Conservation (phyloP, 2,888 invertebrate genomes). For the Drosophila siamana region DNA sequence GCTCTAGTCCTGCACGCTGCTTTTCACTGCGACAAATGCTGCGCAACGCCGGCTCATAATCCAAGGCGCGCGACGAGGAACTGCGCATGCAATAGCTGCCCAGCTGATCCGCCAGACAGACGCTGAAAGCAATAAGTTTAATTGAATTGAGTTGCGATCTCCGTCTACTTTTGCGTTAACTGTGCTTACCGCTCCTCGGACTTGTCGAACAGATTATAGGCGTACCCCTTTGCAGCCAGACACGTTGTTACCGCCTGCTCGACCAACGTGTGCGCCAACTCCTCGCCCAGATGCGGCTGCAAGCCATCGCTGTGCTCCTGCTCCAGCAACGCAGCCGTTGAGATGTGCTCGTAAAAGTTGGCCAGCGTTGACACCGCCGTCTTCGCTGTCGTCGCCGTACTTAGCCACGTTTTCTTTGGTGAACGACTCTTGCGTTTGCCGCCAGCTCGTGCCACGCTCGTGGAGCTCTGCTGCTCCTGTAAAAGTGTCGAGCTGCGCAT, state of each 20-base stretch:
- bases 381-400: constrained; percentile 57
- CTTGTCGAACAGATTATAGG: constrained; percentile 83
- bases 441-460: constrained; percentile 10
- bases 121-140: constrained; percentile 83
- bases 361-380: constrained; percentile 85
- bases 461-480: constrained; percentile 12
- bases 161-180: not conserved
- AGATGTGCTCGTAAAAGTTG: constrained; percentile 84
- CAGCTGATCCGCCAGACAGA: constrained; percentile 86
- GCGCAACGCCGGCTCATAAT: constrained; percentile 90
- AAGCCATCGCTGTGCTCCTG: constrained; percentile 73
- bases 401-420: constrained; percentile 82
- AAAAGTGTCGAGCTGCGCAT: constrained; percentile 60
- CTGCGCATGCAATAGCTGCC: constrained; percentile 86
- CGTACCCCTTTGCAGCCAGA: constrained; percentile 73
- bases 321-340: constrained; percentile 82
- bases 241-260: constrained; percentile 80
- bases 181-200: constrained; percentile 70
- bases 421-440: constrained; percentile 77
- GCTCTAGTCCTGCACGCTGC: constrained; percentile 86
- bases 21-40: constrained; percentile 90
- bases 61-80: constrained; percentile 87
- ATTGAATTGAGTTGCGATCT: not conserved
- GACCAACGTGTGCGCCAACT: constrained; percentile 80
- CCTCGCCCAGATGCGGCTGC: constrained; percentile 74